Evolutionary conservation across 2,797 vertebrate genomes (phyloP), one percentile per base, ranked within the genome.

Genomic region (Myiotriccus ornatus): DNA sequence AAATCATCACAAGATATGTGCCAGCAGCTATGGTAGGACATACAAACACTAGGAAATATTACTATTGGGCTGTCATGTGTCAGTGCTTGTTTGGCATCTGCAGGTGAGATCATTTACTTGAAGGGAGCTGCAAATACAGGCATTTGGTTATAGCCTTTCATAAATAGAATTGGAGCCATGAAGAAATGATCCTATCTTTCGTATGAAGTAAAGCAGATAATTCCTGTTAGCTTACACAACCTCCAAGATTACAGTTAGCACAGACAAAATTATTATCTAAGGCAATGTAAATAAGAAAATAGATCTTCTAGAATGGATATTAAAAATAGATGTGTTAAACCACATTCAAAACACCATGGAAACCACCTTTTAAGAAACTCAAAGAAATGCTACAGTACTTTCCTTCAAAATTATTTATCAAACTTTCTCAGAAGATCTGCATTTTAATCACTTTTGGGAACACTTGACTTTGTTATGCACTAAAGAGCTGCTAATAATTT

Each of bases 381-480:
- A 43, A 46, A 56, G 10, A 63, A 80, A 83, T 47, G 39, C 14
- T 62, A 18, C 41, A 57, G 34, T 44, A 71, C 25, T 76, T 92
- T 24, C 11, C 20, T 84, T 73, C 49, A 57, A 80, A 87, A 74
- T 27, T 50, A 44, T 82, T 75, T 76, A 50, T 35, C 0, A 0
- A 46, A 5, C 41, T 76, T 79, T 90, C 82, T 57, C 60, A 73
- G 52, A 56, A 85, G 47, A 59, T 59, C 74, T 90, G 77, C 30
- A 89, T 94, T 92, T 93, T 68, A 74, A 74, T 89, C 49, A 55
- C 62, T 87, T 91, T 56, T 30, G 37, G 64, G 49, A 90, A 43
- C 65, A 23, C 41, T 52, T 83, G 24, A 34, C n/a, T 82, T 96
- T 37, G 57, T 50, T 74, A 60, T 14, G 20, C 55, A 65, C 52